Evolutionary conservation across 1,140 invertebrate genomes (phyloP), one percentile per base, ranked within the genome.

Genomic region (Macrosteles quadrilineatus): DNA sequence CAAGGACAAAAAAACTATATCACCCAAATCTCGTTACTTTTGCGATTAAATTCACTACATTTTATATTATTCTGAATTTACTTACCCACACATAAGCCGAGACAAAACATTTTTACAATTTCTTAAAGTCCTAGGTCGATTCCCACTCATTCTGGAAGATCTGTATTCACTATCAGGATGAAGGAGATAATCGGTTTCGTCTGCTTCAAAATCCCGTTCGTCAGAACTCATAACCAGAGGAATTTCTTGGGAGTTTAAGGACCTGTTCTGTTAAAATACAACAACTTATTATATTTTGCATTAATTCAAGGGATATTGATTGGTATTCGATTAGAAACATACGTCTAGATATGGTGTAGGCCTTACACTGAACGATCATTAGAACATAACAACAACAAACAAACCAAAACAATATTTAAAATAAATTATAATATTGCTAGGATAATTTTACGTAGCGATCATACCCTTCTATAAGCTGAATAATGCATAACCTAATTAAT

Each of bases 171-270:
- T 64, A 27, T 73, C 68, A 29, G 71, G 62, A 32, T 76, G 76
- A 63, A 83, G 77, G 45, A 83, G 75, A 70, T 78, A 81, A 71
- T 83, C 82, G 72, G 76, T 80, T 76, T 83, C 81, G 64, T 81
- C 82, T 75, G 81, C 80, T 71, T 82, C 80, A 76, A 81, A 82
- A 62, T 75, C 75, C 45, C 73, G 25, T 67, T 75, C 74, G 45
- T 78, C 75, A 69, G 78, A 77, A 27, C 75, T 76, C 66, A 78
- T 75, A 75, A 81, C 80, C 69, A 83, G 77, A 25, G 82, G 82
- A 68, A 82, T 76, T 65, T 82, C 78, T 77, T 83, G 81, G 25
- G 30, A 25, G 29, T 63, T 47, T 14, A 47, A 17, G n/a, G 57
- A 19, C 14, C 68, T 36, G 47, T 69, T 69, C 29, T 29, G 55